Evolutionary conservation across 2,797 vertebrate species (phyloP), one percentile per base, ranked within the genome.

Genomic region (Borostomias antarcticus): DNA sequence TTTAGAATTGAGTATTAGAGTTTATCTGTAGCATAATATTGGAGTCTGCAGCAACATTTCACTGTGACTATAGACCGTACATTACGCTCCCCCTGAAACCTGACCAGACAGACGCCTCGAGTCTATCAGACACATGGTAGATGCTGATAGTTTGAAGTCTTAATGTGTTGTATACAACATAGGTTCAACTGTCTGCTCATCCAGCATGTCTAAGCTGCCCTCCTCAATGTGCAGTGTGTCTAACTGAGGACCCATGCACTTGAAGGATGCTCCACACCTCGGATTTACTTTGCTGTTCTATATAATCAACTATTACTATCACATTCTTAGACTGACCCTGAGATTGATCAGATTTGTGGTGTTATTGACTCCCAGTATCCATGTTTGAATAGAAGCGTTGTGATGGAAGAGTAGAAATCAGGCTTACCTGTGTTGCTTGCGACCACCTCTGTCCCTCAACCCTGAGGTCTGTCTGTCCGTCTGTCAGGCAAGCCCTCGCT

Each of bases 371-470:
- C 25, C n/a, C 23, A 15, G 33, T 58, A 58, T 25, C 2, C 11
- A 25, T 19, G 40, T 11, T 40, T 26, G 1, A n/a, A 23, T 28
- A 29, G 30, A 33, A 28, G 25, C 25, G 9, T 60, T 45, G 37
- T 15, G 17, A 45, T 23, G 2, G 2, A n/a, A 2, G 37, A 23
- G 50, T 3, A 43, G 29, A 66, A 40, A 13, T 56, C 23, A 37
- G 33, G 76, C 83, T 63, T 77, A 81, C 77, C 77, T 81, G 69
- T 72, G 54, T 51, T 40, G 54, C 68, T 69, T 64, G 15, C 40
- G 13, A 17, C 40, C 40, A 45, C 40, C 40, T 45, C 40, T n/a
- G 23, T 17, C 13, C 64, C 35, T 57, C 6, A 45, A 40, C 51
- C 57, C 62, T 51, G 63, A 40, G 28, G 26, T 28, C 57, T 37